Percentiles rank a stretch among this genome's conserved stretches.
Evolutionary conservation across 2,888 invertebrate species (phyloP).

Genomic region (Caenorhabditis macrosperma): DNA sequence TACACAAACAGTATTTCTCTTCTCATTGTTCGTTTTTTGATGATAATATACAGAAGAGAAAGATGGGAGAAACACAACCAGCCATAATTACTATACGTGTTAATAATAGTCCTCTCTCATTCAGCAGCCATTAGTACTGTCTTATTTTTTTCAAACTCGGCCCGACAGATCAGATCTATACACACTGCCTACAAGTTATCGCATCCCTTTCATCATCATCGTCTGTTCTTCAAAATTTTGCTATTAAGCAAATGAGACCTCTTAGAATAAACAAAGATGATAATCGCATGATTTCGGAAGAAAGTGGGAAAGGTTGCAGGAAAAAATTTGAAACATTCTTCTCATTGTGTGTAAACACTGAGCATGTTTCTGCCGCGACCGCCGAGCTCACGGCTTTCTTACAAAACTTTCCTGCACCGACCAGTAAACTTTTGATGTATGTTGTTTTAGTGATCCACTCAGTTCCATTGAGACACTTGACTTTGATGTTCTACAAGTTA

Average conservation of each 20-base stretch:
- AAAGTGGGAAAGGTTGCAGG: too few species aligned
- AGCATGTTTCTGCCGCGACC: conserved; percentile 29
- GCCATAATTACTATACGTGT: conserved; percentile 37
- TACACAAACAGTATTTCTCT: conserved; percentile 13
- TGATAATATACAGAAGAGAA: conserved; percentile 30
- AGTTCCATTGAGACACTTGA: conserved; percentile 7
- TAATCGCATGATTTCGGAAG: conserved; percentile 50
- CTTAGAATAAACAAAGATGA: conserved; percentile 48
- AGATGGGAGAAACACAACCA: conserved; percentile 47
- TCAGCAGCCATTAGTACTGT: background rate
- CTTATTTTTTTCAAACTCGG: too few species aligned
- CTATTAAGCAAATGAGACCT: conserved; percentile 30
- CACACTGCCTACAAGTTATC: background rate
- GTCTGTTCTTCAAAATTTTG: background rate
- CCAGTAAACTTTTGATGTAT: background rate
- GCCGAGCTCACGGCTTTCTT: background rate
- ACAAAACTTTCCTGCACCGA: conserved; percentile 24
- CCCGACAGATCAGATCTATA: background rate
- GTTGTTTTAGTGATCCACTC: conserved; percentile 7
- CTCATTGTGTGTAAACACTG: conserved; percentile 45
- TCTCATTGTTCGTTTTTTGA: conserved; percentile 47
- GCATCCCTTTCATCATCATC: background rate
- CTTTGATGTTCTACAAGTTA: conserved; percentile 25
- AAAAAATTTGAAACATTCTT: conserved; percentile 44
- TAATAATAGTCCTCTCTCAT: conserved; percentile 16